Evolutionary conservation across 1,140 invertebrate genomes (phyloP).

Genomic region (Drosophila neocordata): DNA sequence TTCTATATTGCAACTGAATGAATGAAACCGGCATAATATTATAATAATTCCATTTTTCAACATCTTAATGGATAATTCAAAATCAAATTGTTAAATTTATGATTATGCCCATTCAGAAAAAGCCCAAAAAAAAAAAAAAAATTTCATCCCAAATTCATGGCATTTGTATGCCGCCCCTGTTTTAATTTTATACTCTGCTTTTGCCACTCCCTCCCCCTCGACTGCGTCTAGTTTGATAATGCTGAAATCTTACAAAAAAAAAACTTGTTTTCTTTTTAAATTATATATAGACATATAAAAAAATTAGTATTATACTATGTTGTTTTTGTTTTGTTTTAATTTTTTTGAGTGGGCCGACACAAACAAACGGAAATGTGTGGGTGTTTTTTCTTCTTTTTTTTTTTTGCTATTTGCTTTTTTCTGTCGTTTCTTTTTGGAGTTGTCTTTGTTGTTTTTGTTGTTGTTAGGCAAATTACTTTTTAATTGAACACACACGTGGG

Average conservation of each 20-base stretch:
- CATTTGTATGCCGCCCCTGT: neutral
- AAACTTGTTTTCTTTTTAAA: conserved; percentile 38
- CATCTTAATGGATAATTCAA: neutral
- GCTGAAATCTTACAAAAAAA: neutral
- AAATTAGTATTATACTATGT: conserved; percentile 32
- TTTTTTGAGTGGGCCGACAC: conserved; percentile 50
- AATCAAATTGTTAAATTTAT: neutral
- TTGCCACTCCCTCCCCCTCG: neutral
- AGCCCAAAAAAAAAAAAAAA: too few species aligned
- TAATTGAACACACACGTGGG: conserved; percentile 46
- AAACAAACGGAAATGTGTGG: conserved; percentile 60
- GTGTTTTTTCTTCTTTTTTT: conserved; percentile 21
- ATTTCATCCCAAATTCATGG: neutral
- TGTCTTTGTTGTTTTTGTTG: conserved; percentile 2
- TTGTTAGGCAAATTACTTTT: conserved; percentile 61
- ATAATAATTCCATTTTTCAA: neutral
- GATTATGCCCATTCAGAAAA: neutral
- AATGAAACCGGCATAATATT: neutral
- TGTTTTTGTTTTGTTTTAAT: conserved; percentile 8
- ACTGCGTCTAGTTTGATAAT: neutral
- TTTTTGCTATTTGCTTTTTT: conserved; percentile 14
- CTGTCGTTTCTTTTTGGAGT: conserved; percentile 16
- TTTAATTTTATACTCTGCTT: neutral
- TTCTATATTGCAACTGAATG: neutral
- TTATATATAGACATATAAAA: conserved; percentile 26